Evolutionary conservation across 2,797 vertebrate species (phyloP), one percentile per base, ranked within the genome.

Genomic region (Myotis findleyi): DNA sequence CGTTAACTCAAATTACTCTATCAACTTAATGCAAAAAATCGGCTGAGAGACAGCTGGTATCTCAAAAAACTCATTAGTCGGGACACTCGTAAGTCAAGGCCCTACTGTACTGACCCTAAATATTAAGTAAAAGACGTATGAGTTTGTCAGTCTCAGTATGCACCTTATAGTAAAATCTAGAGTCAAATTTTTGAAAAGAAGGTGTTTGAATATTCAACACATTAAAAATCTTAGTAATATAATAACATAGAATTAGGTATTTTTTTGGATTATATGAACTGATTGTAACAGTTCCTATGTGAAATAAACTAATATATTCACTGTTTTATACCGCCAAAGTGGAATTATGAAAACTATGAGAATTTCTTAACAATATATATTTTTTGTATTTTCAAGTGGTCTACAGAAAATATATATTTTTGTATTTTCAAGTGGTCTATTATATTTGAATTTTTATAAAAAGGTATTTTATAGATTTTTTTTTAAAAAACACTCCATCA

Each of bases 361-460:
- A 55, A 86, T 80, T 72, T 79, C 21, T 87, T 72, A 86, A 80
- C 16, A 59, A 66, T 17, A 53, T 7, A 59, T 64, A 23, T 36
- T 51, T 92, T 38, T 66, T 80, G 1, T 47, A 27, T 93, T 66
- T 93, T 89, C 49, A 89, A 85, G 23, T 55, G 3, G 75, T 79
- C 25, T 82, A 85, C 4, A 47, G 80, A 3, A 44, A 59, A 66
- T 17, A 53, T 6, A 41, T 64, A 23, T 36, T 51, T 92, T 66
- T 80, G 1, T 47, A 27, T 93, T 66, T 93, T 89, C 49, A 89
- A 85, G 23, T 62, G 3, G 75, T 79, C 25, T 84, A 6, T 59
- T 36, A 79, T 2, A 41, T 91, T 88, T 73, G 33, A 77, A 77
- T 72, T 96, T 47, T 79, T 77, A 55, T 62, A 41, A 59, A 91